Conservation (phyloP, 2,113 vertebrate species). For the Labeo catla region DNA sequence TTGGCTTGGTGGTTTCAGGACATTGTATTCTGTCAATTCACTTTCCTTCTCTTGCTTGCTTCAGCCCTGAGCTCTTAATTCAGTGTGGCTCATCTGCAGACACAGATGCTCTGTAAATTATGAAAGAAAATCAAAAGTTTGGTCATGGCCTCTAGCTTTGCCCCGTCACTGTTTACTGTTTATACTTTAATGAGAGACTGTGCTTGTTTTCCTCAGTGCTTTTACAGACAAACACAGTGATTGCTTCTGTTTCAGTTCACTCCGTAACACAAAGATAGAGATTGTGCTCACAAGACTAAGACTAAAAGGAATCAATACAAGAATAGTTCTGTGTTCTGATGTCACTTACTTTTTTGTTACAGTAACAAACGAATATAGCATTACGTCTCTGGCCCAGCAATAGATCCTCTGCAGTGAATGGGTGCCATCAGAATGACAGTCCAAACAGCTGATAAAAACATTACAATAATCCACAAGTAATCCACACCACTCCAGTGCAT, state of each 20-base stretch:
- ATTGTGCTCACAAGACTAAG: not conserved
- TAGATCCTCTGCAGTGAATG: too few species aligned
- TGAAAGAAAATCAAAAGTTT: not conserved
- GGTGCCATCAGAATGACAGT: too few species aligned
- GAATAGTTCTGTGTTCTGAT: not conserved
- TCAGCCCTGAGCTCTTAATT: not conserved
- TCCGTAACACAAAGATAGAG: not conserved
- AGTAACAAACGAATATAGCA: not conserved
- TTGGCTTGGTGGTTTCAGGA: not conserved
- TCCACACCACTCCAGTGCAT: too few species aligned
- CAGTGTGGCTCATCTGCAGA: not conserved
- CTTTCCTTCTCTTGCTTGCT: too few species aligned
- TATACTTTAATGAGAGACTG: not conserved
- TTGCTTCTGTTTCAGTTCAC: not conserved
- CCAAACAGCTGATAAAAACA: too few species aligned
- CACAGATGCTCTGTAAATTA: not conserved
- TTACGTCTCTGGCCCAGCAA: too few species aligned
- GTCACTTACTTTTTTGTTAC: not conserved
- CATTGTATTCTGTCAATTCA: not conserved
- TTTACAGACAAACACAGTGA: not conserved
- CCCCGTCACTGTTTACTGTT: not conserved
- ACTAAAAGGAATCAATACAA: not conserved
- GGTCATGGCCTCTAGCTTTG: not conserved
- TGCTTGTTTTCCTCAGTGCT: not conserved
- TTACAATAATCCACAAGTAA: too few species aligned